Base-by-base conservation (phyloP, 2,797 vertebrate genomes). In the Merluccius polli region DNA sequence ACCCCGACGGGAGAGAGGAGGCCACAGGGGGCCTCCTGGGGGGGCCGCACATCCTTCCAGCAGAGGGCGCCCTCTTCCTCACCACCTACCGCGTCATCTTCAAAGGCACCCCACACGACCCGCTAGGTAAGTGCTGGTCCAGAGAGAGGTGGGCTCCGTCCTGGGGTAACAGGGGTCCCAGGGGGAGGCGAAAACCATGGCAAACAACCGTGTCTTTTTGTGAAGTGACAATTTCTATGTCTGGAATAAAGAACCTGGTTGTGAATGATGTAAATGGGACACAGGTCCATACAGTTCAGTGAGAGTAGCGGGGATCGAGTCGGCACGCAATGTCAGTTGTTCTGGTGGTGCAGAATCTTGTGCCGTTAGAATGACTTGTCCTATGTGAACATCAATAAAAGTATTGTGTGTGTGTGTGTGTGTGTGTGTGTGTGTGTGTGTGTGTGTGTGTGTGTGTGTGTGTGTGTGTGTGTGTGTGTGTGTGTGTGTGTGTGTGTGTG, bases 31-130 rank as follows among this genome's bases (percentile, higher is more conserved):
- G 98, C 13, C 92, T 97, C 70, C 91, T 98, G 30, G 98, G 97
- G 88, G 98, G 97, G 0, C 98, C 97, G 69, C 97, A 98, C 85
- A 97, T 99, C 85, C 94, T 99, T 24, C 98, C 98, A 78, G 98
- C 98, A 91, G 98, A 99, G 94, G 98, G 98, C 79, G 98, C 98
- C 21, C 93, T 99, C 70, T 99, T 99, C 86, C 97, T 99, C 79
- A 99, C 98, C 72, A 97, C 96, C 21, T 98, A 99, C 85, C 95
- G 98, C 75, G 95, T 99, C 90, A 94, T 99, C 85, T 99, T 99
- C 86, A 97, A 97, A 94, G 98, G 98, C 84, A 94, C 95, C 63
- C 98, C 98, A 30, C 97, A 98, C 27, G 98, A 99, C 90, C 96
- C 96, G 0, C 92, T 99, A 83, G 98, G 98, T 99, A 93, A 88